Conservation (phyloP, 2,888 invertebrate species). For the Apomyelois bistriatella region DNA sequence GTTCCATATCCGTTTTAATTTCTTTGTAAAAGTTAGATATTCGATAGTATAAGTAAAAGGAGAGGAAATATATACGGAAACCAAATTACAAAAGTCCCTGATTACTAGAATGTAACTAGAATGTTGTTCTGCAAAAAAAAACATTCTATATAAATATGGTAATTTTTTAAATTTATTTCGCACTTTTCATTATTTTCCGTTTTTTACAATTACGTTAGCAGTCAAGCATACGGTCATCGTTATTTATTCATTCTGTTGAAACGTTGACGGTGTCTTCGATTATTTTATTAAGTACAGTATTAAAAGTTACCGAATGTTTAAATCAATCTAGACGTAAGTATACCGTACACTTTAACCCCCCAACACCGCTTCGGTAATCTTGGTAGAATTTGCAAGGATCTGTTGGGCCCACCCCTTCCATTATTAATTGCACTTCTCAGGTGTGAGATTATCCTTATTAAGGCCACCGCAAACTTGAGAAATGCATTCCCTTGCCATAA, state of each 20-base stretch:
- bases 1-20: background rate
- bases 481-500: conserved; percentile 46
- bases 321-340: background rate
- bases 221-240: no score
- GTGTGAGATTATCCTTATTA: conserved; percentile 76
- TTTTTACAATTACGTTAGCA: no score
- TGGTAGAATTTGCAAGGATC: conserved; percentile 50
- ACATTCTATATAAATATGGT: no score
- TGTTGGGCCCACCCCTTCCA: conserved; percentile 48
- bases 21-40: no score
- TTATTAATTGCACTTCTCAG: conserved; percentile 78
- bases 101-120: no score
- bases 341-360: background rate
- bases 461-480: conserved; percentile 56
- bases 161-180: no score
- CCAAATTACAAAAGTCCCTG: no score
- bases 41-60: background rate
- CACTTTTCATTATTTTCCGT: no score
- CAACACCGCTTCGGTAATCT: conserved; percentile 33
- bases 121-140: no score
- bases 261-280: no score
- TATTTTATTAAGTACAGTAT: no score
- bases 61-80: background rate
- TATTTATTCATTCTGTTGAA: no score
- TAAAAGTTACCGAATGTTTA: background rate